phyloP scores from a whole-genome alignment of 2,797 vertebrate species.

The Rhinatrema bivittatum region DNA sequence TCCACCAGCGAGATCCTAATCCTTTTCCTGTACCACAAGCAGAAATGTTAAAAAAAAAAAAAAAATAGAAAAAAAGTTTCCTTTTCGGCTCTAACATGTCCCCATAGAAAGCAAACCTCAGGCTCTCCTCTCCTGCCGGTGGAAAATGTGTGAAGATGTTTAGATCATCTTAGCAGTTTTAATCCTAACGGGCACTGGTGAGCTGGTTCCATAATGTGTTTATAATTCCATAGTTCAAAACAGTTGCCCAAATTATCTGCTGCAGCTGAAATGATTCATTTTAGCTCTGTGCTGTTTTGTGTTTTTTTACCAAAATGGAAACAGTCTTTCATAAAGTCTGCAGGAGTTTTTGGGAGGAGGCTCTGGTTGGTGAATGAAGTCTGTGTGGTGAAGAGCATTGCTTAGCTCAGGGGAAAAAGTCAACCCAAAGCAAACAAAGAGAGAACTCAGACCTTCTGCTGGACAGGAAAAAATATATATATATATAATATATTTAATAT shows the following conservation, averaged over 20 bases:
- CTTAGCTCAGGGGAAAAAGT: slow-evolving; percentile 16
- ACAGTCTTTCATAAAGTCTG: slow-evolving; percentile 58
- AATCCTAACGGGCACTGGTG: slow-evolving; percentile 23
- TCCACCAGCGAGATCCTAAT: slow-evolving; percentile 58
- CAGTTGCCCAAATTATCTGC: slow-evolving; percentile 46
- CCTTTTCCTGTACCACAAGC: slow-evolving; percentile 65
- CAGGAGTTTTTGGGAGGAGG: slow-evolving; percentile 18
- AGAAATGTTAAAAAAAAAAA: slow-evolving; percentile 57
- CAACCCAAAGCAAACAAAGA: slow-evolving; percentile 16
- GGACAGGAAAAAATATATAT: background rate
- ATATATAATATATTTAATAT: background rate
- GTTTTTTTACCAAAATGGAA: slow-evolving; percentile 57
- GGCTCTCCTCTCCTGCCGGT: slow-evolving; percentile 15
- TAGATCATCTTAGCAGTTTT: slow-evolving; percentile 18
- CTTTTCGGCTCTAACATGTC: slow-evolving; percentile 38
- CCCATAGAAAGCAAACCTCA: slow-evolving; percentile 35
- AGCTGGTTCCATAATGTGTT: slow-evolving; percentile 47
- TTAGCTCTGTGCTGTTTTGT: slow-evolving; percentile 49
- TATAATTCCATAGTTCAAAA: slow-evolving; percentile 49
- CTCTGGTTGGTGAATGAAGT: slow-evolving; percentile 48
- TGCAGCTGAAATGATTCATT: slow-evolving; percentile 56
- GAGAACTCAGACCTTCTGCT: background rate
- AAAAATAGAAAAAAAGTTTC: too few relatives aligned
- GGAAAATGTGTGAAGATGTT: slow-evolving; percentile 37
- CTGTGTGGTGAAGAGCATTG: slow-evolving; percentile 43